Percentiles rank a stretch among this genome's conserved stretches.
These are phyloP conservation scores for Andrena trimmerana DNA, from an alignment of 2,888 invertebrate genomes.

Conservation along the genomic window DNA sequence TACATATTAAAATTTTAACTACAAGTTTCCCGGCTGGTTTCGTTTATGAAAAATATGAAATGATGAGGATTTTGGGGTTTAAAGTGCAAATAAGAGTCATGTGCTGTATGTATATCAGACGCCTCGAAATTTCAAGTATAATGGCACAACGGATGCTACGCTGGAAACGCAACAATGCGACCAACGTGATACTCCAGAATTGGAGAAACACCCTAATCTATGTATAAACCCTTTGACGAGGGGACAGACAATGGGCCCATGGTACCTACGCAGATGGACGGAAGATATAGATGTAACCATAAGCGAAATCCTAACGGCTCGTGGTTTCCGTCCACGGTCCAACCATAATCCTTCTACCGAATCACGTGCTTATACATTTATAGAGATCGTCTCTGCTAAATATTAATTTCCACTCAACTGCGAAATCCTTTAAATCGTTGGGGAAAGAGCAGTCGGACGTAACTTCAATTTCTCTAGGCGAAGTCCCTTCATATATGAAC, in stretches of 20 bases:
- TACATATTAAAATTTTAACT: too few relatives aligned
- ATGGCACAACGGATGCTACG: not conserved
- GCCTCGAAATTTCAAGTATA: not conserved
- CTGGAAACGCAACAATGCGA: conserved; percentile 21
- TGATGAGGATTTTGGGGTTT: too few relatives aligned
- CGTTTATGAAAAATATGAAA: too few relatives aligned
- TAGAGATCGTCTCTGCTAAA: not conserved
- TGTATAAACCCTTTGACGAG: conserved; percentile 16
- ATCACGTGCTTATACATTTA: conserved; percentile 65
- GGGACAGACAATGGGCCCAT: conserved; percentile 28
- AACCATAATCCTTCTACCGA: conserved; percentile 69
- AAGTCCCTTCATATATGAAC: not conserved
- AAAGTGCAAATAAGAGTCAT: too few relatives aligned
- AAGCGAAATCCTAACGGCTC: conserved; percentile 51
- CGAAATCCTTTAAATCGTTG: too few relatives aligned
- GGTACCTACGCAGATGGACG: conserved; percentile 35
- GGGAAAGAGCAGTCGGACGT: too few relatives aligned
- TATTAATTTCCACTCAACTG: not conserved
- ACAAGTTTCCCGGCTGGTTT: too few relatives aligned
- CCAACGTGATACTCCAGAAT: conserved; percentile 20
- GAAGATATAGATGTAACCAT: conserved; percentile 50
- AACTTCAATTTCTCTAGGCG: too few relatives aligned
- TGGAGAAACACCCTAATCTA: conserved; percentile 28
- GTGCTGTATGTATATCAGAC: not conserved
- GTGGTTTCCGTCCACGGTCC: conserved; percentile 9